A percentile compares a stretch with the other conserved stretches of the same genome.
Evolutionary conservation across 2,113 vertebrate genomes (phyloP).

Genomic region (Oryzias melastigma): DNA sequence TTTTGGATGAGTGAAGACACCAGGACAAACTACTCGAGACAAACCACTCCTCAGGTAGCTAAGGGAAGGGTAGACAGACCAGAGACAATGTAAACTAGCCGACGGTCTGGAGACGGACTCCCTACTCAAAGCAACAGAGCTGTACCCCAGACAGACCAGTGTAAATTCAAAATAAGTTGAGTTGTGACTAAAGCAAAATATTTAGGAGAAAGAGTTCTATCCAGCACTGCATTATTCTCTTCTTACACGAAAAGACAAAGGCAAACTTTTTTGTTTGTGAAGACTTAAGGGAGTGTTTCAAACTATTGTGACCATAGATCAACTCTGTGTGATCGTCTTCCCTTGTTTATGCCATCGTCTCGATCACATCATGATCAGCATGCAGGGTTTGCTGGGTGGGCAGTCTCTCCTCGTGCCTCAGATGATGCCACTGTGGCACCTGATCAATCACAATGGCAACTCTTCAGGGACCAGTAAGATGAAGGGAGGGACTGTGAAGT

Average conservation of each 20-base stretch:
- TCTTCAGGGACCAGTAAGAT: conserved; percentile 41
- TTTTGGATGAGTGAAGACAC: too few species aligned
- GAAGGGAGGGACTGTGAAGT: conserved; percentile 8
- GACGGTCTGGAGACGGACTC: too few species aligned
- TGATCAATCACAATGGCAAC: conserved; percentile 64
- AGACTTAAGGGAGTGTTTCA: conserved; percentile 34
- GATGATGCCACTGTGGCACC: conserved; percentile 45
- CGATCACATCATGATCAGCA: conserved; percentile 54
- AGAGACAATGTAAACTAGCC: too few species aligned
- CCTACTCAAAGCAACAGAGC: too few species aligned
- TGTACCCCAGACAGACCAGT: too few species aligned
- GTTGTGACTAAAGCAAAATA: too few species aligned
- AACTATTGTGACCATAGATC: conserved; percentile 48
- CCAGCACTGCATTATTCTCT: conserved; percentile 1
- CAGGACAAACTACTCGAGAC: too few species aligned
- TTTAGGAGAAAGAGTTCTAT: not conserved
- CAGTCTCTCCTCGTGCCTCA: conserved; percentile 39
- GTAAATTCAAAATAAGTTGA: too few species aligned
- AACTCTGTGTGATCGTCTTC: conserved; percentile 32
- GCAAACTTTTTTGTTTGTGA: conserved; percentile 36
- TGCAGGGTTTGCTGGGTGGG: conserved; percentile 47
- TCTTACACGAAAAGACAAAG: conserved; percentile 10
- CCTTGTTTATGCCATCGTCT: conserved; percentile 38
- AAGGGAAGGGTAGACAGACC: too few species aligned
- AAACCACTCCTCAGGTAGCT: too few species aligned